These are phyloP conservation scores for Myopa testacea DNA, from an alignment of 2,888 invertebrate genomes.

Conservation along the genomic window DNA sequence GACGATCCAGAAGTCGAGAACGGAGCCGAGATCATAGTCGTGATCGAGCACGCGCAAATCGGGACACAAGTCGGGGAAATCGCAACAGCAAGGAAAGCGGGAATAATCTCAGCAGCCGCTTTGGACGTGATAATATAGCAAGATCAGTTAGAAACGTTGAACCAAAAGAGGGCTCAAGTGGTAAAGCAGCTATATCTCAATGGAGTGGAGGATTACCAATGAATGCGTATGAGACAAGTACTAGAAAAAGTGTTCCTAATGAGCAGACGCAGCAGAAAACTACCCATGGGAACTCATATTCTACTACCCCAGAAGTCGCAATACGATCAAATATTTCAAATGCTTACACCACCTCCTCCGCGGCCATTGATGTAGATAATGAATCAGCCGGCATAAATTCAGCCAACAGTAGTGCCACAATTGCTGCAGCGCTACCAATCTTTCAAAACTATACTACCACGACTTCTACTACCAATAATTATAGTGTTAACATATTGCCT, in stretches of 20 bases:
- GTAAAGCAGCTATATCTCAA: constrained; percentile 42
- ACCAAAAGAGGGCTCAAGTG: constrained; percentile 32
- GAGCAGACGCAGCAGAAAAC: background rate
- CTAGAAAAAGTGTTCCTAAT: constrained; percentile 11
- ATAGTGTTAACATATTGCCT: constrained; percentile 52
- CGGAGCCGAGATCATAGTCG: constrained; percentile 58
- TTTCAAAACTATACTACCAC: constrained; percentile 54
- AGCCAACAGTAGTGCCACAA: background rate
- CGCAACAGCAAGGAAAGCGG: constrained; percentile 63
- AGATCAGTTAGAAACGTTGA: constrained; percentile 28
- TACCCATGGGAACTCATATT: background rate
- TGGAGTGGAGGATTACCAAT: constrained; percentile 43
- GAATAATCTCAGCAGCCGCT: constrained; percentile 45
- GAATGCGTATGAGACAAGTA: constrained; percentile 47
- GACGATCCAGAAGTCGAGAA: constrained; percentile 60
- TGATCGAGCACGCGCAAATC: constrained; percentile 68
- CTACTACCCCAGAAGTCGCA: background rate
- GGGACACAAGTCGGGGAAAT: constrained; percentile 68
- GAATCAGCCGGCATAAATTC: background rate
- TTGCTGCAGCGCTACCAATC: constrained; percentile 44
- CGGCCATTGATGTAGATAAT: background rate
- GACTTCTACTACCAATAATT: constrained; percentile 53
- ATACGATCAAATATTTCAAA: constrained; percentile 34
- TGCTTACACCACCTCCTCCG: constrained; percentile 33
- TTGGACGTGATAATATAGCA: constrained; percentile 1